These are phyloP conservation scores for Isotomurus palustris DNA, from an alignment of 2,888 invertebrate genomes.

Conservation along the genomic window DNA sequence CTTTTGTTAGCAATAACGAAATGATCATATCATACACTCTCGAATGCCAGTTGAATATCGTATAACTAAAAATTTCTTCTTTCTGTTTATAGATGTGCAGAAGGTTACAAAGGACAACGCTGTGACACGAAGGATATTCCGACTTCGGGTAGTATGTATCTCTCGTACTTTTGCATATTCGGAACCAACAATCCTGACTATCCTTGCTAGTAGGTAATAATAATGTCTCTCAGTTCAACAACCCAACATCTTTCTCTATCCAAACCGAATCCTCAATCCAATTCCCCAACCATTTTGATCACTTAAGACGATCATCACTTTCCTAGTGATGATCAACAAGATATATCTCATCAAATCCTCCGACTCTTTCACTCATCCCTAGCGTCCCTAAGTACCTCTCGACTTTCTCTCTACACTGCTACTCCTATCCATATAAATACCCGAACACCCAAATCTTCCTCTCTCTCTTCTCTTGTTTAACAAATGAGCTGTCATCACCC, in stretches of 20 bases:
- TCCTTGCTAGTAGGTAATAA: slow-evolving; percentile 46
- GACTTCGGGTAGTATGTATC: slow-evolving; percentile 49
- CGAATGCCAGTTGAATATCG: no score
- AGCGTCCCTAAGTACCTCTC: no score
- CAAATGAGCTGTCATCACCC: slow-evolving; percentile 15
- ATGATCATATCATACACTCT: no score
- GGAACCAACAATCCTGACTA: slow-evolving; percentile 46
- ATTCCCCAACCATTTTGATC: neutral
- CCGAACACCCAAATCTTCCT: neutral
- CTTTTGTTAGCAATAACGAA: no score
- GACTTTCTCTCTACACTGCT: neutral
- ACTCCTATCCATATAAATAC: neutral
- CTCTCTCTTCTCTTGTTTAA: slow-evolving; percentile 3
- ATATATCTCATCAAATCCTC: no score
- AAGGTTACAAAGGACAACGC: slow-evolving; percentile 72
- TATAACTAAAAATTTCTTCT: slow-evolving; percentile 2
- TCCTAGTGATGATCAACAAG: no score
- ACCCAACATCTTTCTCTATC: slow-evolving; percentile 23
- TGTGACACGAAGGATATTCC: slow-evolving; percentile 75
- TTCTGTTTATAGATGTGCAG: slow-evolving; percentile 62
- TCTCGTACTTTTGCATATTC: slow-evolving; percentile 46
- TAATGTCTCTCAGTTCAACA: slow-evolving; percentile 41
- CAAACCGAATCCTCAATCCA: neutral
- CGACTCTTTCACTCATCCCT: no score
- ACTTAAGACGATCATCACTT: neutral